Evolutionary conservation across 2,113 vertebrate genomes (phyloP).

Genomic region (Calypte anna): DNA sequence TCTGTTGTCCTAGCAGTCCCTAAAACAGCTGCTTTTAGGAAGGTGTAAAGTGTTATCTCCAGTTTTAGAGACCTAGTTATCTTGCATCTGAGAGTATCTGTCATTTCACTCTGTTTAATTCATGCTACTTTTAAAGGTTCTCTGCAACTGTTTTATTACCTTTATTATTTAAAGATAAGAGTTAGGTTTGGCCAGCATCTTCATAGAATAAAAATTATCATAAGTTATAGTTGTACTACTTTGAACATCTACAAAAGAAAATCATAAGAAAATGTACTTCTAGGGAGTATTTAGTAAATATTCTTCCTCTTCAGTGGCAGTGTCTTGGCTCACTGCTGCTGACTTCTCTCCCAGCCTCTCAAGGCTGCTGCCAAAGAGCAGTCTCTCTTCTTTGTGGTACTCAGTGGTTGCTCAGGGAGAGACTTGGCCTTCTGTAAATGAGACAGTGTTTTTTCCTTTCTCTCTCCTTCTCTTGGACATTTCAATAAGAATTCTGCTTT

Average conservation of each 20-base stretch:
- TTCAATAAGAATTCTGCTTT: not conserved
- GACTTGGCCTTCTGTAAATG: not conserved
- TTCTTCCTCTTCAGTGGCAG: not conserved
- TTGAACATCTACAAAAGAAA: not conserved
- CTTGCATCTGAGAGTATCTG: not conserved
- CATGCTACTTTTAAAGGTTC: not conserved
- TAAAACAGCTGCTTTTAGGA: not conserved
- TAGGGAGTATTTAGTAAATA: not conserved
- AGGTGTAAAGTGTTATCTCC: accelerated
- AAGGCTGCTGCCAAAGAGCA: not conserved
- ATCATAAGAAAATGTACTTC: not conserved
- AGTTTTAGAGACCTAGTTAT: not conserved
- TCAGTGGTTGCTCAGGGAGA: not conserved
- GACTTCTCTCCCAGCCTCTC: not conserved
- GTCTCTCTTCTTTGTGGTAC: not conserved
- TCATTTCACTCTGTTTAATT: not conserved
- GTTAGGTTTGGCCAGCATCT: not conserved
- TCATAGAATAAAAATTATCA: not conserved
- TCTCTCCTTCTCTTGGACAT: not conserved
- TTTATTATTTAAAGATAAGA: not conserved
- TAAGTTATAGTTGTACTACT: not conserved
- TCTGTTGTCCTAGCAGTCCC: not conserved
- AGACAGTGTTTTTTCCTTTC: not conserved
- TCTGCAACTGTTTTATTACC: not conserved
- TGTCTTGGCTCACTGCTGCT: not conserved